A percentile compares a stretch with the other conserved stretches of the same genome.
Evolutionary conservation across 23 tunicate genomes (phyloP).

Genomic region (Halocynthia aurantium): DNA sequence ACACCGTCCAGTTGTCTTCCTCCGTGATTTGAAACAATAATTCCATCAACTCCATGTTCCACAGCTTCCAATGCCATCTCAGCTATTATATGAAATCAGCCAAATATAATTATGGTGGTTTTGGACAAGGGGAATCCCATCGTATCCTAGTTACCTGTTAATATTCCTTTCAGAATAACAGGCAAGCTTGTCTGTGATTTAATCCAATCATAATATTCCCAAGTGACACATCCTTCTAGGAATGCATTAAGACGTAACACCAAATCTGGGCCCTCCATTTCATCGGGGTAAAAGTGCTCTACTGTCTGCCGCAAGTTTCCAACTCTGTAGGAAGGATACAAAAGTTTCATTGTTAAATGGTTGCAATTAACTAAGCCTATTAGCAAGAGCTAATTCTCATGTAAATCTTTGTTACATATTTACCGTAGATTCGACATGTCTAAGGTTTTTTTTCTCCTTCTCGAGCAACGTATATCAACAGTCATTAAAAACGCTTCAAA

Average conservation of each 20-base stretch:
- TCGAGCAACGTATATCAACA: conserved; percentile 69
- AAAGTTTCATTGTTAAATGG: too few relatives aligned
- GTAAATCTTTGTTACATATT: too few relatives aligned
- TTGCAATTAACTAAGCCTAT: too few relatives aligned
- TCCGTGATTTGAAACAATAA: conserved; percentile 70
- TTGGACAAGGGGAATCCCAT: too few relatives aligned
- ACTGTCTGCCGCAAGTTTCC: too few relatives aligned
- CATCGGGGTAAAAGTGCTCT: too few relatives aligned
- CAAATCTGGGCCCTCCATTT: too few relatives aligned
- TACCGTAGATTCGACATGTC: too few relatives aligned
- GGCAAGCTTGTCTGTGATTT: conserved; percentile 64
- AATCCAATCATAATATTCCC: conserved; percentile 70
- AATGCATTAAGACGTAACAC: too few relatives aligned
- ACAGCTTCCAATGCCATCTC: conserved; percentile 64
- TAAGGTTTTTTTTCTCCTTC: conserved; percentile 1
- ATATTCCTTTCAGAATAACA: conserved; percentile 69
- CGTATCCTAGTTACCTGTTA: not conserved
- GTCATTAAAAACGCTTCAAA: conserved; percentile 58
- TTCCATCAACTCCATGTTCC: conserved; percentile 46
- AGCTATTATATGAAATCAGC: not conserved
- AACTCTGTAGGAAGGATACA: too few relatives aligned
- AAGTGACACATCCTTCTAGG: conserved; percentile 6
- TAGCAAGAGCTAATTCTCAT: too few relatives aligned
- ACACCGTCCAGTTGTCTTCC: conserved; percentile 56
- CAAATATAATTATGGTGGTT: too few relatives aligned